A percentile compares a stretch with the other conserved stretches of the same genome.
These are phyloP conservation scores for Epinotia bilunana DNA, from an alignment of 2,888 invertebrate species.

Conservation along the genomic window DNA sequence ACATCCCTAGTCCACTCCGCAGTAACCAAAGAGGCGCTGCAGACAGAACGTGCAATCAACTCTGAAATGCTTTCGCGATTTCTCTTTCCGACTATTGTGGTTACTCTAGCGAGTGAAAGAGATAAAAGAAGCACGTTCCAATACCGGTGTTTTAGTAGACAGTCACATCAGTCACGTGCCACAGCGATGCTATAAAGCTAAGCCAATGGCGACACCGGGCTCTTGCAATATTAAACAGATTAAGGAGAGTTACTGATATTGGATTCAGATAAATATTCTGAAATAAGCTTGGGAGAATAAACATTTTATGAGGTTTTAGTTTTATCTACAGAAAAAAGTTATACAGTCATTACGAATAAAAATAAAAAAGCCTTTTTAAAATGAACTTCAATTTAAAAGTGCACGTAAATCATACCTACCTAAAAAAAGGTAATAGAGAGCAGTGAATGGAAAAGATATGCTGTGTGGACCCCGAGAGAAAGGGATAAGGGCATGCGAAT, in stretches of 20 bases:
- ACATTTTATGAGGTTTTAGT: slow-evolving; percentile 12
- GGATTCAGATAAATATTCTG: slow-evolving; percentile 25
- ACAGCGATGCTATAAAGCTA: slow-evolving; percentile 22
- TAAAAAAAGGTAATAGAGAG: too few species aligned
- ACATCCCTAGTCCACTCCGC: slow-evolving; percentile 9
- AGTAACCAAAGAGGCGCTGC: background rate
- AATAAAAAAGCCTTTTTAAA: too few species aligned
- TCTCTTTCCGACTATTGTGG: background rate
- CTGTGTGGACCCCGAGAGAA: too few species aligned
- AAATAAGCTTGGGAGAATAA: slow-evolving; percentile 19
- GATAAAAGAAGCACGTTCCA: slow-evolving; percentile 7
- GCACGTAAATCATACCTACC: too few species aligned
- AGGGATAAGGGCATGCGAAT: too few species aligned
- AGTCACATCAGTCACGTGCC: slow-evolving; percentile 26
- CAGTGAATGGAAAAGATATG: too few species aligned
- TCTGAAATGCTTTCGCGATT: background rate
- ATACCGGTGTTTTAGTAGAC: slow-evolving; percentile 1
- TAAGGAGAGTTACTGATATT: slow-evolving; percentile 31
- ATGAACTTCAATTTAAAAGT: too few species aligned
- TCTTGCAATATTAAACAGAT: slow-evolving; percentile 34
- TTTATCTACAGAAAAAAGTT: background rate
- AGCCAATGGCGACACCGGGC: slow-evolving; percentile 23
- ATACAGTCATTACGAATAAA: too few species aligned
- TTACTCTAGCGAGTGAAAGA: background rate
- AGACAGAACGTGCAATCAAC: slow-evolving; percentile 18